Conservation (phyloP, 2,888 invertebrate genomes). For the Erpobdella octoculata region DNA sequence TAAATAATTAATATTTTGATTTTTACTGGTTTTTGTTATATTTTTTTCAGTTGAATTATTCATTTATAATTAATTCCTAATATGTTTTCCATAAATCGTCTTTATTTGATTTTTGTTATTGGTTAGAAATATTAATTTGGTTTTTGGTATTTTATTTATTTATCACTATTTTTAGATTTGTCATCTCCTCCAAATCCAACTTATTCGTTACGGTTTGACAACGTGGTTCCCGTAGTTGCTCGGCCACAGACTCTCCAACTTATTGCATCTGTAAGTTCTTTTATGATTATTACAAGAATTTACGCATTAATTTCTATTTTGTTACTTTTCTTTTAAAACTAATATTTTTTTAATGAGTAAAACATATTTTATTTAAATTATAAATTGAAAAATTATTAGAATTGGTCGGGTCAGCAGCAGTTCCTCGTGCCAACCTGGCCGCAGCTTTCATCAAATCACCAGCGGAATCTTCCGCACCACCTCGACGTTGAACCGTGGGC, state of each 20-base stretch:
- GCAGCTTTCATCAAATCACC: constrained; percentile 58
- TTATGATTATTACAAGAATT: too few species aligned
- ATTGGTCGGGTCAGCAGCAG: constrained; percentile 66
- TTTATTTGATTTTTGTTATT: neutral
- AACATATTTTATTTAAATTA: neutral
- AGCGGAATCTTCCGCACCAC: constrained; percentile 45
- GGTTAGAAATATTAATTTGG: neutral
- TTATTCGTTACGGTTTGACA: constrained; percentile 40
- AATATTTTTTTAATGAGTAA: neutral
- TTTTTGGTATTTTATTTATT: neutral
- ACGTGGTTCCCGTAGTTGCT: constrained; percentile 57
- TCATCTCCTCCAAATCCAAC: constrained; percentile 65
- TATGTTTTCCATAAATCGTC: neutral
- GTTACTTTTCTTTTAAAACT: too few species aligned
- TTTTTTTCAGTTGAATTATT: neutral
- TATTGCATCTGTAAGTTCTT: constrained; percentile 35
- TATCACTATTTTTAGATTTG: constrained; percentile 30
- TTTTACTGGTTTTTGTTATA: neutral
- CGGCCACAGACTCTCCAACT: constrained; percentile 61
- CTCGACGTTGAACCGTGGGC: constrained; percentile 35
- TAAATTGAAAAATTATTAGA: constrained; percentile 8
- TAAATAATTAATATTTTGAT: neutral
- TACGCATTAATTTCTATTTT: neutral
- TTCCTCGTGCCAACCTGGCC: constrained; percentile 74
- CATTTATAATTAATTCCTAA: neutral